Percentiles rank a stretch among this genome's conserved stretches.
These are phyloP conservation scores for Dicrurus megarhynchus DNA, from an alignment of 2,113 vertebrate genomes.

Conservation along the genomic window DNA sequence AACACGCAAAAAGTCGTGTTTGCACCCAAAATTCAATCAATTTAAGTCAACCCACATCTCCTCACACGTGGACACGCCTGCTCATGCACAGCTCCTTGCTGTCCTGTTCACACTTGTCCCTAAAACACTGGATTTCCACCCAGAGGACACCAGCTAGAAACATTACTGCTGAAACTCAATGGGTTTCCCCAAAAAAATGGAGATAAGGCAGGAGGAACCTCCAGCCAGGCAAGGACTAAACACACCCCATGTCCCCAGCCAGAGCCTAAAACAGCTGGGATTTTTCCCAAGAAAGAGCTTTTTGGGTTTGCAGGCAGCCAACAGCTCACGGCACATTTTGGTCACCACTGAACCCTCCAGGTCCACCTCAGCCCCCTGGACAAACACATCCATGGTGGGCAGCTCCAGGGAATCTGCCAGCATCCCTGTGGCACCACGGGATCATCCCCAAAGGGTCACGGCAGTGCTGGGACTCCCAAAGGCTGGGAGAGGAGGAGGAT, in stretches of 20 bases:
- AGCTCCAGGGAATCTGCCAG: not conserved
- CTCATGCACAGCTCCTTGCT: not conserved
- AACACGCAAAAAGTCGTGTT: accelerated
- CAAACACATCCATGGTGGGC: accelerated
- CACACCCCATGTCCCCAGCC: not conserved
- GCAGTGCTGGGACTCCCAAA: not conserved
- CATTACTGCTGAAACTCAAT: not conserved
- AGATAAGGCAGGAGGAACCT: not conserved
- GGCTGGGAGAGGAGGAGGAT: not conserved
- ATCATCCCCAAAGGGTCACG: accelerated
- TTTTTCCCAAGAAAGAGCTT: not conserved
- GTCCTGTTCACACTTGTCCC: not conserved
- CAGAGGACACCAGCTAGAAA: not conserved
- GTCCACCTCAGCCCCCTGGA: not conserved
- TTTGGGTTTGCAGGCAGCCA: not conserved
- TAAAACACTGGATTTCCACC: accelerated
- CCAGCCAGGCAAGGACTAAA: not conserved
- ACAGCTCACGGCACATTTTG: accelerated
- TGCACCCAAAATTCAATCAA: not conserved
- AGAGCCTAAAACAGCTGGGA: accelerated
- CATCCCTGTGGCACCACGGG: not conserved
- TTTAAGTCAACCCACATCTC: not conserved
- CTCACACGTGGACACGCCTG: accelerated
- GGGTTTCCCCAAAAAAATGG: not conserved
- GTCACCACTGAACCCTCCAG: accelerated